Evolutionary conservation across 2,888 invertebrate genomes (phyloP), one percentile per base, ranked within the genome.

Genomic region (Drosophila ezoana): DNA sequence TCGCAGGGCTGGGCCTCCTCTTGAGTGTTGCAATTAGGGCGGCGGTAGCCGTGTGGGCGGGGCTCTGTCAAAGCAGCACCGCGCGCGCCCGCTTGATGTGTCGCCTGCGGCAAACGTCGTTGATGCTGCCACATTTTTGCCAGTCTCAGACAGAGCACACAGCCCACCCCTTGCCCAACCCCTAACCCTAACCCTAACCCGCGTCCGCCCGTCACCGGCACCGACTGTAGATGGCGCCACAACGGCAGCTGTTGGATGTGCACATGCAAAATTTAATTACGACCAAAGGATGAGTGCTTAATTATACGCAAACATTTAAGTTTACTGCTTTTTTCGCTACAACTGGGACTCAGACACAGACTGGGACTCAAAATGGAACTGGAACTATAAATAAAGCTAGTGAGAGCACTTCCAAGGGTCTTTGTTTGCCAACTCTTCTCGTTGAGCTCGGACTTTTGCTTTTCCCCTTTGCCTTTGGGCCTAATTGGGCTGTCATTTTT

Each of bases 221-320:
- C 41, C 43, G n/a, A 14, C 28, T 13, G 32, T 6, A 64, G 53
- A 4, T 35, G 35, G 35, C 28, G 28, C 28, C 28, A 35, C n/a
- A 40, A 40, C 53, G 57, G 67, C 76, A 72, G 78, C 81, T 81
- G 83, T 71, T 84, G 85, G 86, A 90, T 91, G 90, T 91, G 91
- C 91, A 91, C 90, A 91, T 91, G 88, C 90, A 89, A 91, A 91
- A 91, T 91, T 90, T 90, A 91, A 91, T 91, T 91, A 91, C 89
- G 89, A 89, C 91, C 90, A 91, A 90, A 91, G 91, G 90, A 91
- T 91, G 91, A 91, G 91, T 90, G 91, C 91, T 91, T 91, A 91
- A 91, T 91, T 91, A 91, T 86, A 91, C 89, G 89, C 90, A 90
- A 91, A 91, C 91, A 91, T 90, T 91, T 91, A 91, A 90, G 87